Evolutionary conservation across 2,888 invertebrate species (phyloP), one percentile per base, ranked within the genome.

Genomic region (Drosophila aldrichi): DNA sequence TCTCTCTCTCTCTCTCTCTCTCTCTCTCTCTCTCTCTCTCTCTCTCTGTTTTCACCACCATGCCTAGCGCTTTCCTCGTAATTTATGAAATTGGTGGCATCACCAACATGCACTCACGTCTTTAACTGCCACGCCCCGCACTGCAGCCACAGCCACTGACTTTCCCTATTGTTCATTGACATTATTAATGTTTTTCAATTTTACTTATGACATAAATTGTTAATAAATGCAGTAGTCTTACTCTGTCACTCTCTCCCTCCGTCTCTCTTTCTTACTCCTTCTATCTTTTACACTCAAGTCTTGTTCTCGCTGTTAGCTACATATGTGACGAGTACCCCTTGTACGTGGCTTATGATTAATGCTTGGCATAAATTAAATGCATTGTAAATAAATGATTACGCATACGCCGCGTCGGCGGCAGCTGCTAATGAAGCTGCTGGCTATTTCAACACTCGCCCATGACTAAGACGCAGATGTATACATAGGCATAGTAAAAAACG

Each of bases 361-460:
- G 86, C 61, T 44, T 69, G 67, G 56, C 81, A 88, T 83, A 88
- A 86, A 77, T 75, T 86, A 88, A 87, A 81, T 83, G 81, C 80
- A 83, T 83, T 81, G 65, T 85, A 88, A 88, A 86, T 88, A 88
- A 86, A 86, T 82, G 72, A 88, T 88, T 74, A 77, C 81, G 77
- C 76, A 85, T 82, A 85, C 81, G 76, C 74, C 61, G 70, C 71
- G 66, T 70, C 71, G 70, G 63, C 41, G 70, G 70, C 56, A 70
- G 72, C 71, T 76, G 78, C 86, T 86, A 88, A 86, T 86, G 79
- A 86, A 88, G 86, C 86, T 63, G 74, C 70, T 67, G 81, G 81
- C 77, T 84, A 86, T 87, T 87, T 79, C 72, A 55, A 44, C 43
- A 25, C 9, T 18, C 29, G 32, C 20, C 20, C 25, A 63, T 36